Percentiles rank a stretch among this genome's conserved stretches.
These are phyloP conservation scores for Stegostoma tigrinum DNA, from an alignment of 2,113 vertebrate species.

Conservation along the genomic window DNA sequence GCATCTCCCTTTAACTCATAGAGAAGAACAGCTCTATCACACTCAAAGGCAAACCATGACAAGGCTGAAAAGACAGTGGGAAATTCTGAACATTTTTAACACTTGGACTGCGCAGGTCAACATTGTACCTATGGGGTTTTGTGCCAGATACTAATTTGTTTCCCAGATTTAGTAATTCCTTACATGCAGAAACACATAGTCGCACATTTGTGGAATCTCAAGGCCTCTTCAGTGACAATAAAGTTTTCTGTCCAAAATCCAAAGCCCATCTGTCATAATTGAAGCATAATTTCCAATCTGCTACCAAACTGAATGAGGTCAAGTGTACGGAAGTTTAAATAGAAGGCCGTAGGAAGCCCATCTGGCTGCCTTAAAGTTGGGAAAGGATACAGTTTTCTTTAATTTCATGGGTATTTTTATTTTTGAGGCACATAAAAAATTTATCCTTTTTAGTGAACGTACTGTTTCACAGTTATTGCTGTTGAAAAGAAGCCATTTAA, in stretches of 20 bases:
- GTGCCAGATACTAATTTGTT: not conserved
- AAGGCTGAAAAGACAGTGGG: not conserved
- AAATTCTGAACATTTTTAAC: not conserved
- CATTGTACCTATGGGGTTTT: not conserved
- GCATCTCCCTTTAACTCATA: not conserved
- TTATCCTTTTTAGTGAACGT: not conserved
- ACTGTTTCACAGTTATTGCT: not conserved
- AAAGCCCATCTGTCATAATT: not conserved
- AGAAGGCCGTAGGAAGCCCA: not conserved
- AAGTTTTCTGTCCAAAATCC: not conserved
- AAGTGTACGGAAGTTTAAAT: not conserved
- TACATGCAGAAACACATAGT: not conserved
- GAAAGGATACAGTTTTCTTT: not conserved
- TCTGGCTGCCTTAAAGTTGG: not conserved
- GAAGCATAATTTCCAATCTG: not conserved
- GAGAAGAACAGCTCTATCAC: not conserved
- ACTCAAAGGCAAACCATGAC: not conserved
- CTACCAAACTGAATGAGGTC: not conserved
- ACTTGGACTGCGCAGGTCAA: not conserved
- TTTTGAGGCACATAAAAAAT: not conserved
- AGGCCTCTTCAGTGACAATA: not conserved
- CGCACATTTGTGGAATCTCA: not conserved
- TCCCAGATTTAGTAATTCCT: not conserved
- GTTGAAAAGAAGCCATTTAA: not conserved
- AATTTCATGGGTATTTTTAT: not conserved